Evolutionary conservation across 2,888 invertebrate genomes (phyloP).

Genomic region (Athripsodes cinereus): DNA sequence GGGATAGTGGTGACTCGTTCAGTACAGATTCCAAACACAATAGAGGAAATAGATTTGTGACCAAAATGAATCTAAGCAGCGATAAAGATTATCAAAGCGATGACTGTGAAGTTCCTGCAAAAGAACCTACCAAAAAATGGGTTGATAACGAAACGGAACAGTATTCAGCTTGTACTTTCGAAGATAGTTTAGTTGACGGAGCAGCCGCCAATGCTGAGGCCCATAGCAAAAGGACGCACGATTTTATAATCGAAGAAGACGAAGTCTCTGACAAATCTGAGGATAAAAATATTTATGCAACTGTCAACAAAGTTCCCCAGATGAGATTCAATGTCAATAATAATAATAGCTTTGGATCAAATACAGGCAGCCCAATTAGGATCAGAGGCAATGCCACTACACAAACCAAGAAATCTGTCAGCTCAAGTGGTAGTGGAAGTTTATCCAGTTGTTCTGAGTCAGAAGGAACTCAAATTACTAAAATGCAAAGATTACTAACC

Average conservation of each 20-base stretch:
- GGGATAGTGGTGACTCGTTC: conserved; percentile 53
- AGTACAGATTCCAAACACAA: conserved; percentile 37
- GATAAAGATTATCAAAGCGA: conserved; percentile 35
- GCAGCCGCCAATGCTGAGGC: conserved; percentile 38
- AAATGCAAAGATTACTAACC: conserved; percentile 41
- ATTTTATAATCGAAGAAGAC: conserved; percentile 52
- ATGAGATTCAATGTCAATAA: conserved; percentile 45
- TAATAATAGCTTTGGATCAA: conserved; percentile 46
- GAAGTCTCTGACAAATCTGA: conserved; percentile 42
- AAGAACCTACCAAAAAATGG: conserved; percentile 31
- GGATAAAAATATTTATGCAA: conserved; percentile 45
- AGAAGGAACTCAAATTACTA: conserved; percentile 49
- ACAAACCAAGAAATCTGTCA: conserved; percentile 40
- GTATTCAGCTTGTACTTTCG: conserved; percentile 30
- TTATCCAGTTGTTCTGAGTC: conserved; percentile 52
- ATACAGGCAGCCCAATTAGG: conserved; percentile 34
- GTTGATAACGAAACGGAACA: conserved; percentile 25
- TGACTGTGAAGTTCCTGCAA: conserved; percentile 31
- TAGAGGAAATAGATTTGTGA: conserved; percentile 31
- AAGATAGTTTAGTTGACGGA: conserved; percentile 45
- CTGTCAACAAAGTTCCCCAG: conserved; percentile 44
- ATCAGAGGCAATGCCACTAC: conserved; percentile 27
- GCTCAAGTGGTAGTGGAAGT: conserved; percentile 48
- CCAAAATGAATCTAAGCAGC: conserved; percentile 25
- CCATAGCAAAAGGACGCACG: conserved; percentile 34